Evolutionary conservation across 2,113 vertebrate genomes (phyloP), one percentile per base, ranked within the genome.

Genomic region (Phalacrocorax pelagicus): DNA sequence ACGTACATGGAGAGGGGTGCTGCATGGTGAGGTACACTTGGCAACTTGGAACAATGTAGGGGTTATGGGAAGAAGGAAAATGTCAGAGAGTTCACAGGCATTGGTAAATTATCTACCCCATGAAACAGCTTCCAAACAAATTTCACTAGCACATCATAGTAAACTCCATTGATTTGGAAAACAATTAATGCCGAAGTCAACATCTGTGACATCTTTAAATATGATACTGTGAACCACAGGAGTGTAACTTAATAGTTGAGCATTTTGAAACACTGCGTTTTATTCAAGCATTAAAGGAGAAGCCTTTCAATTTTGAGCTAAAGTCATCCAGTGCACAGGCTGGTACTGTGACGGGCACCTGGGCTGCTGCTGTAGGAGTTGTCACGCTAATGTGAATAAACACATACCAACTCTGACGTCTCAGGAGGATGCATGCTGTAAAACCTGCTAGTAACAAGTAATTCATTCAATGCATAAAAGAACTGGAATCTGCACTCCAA

Each of bases 161-260:
- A 32, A 94, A 95, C 90, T 94, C 84, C 78, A 82, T 21, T 71
- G 73, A 74, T 86, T 95, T 91, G 70, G 86, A 95, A 97, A 97
- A 94, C 86, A 85, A 87, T 96, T 95, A 94, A 54, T 62, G 73
- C 73, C 81, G 96, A 88, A 97, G 46, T 27, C 90, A 95, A 96
- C 83, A 93, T 81, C 70, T 71, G 71, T 93, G 86, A 85, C 91
- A 94, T 87, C 94, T 96, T 95, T 55, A 92, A 97, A 96, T 80
- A 91, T 15, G 40, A 92, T 61, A 77, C 49, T 84, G 30, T 30
- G 66, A 88, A 74, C 94, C 71, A 88, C 75, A 80, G 95, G 86
- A 86, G 74, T 61, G 46, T 42, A 94, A 90, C 85, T 82, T 91
- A 90, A 85, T 70, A 59, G 27, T 59, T 54, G 49, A 86, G 57